These are phyloP conservation scores for Antechinus flavipes DNA, from an alignment of 2,113 vertebrate genomes.

Conservation along the genomic window DNA sequence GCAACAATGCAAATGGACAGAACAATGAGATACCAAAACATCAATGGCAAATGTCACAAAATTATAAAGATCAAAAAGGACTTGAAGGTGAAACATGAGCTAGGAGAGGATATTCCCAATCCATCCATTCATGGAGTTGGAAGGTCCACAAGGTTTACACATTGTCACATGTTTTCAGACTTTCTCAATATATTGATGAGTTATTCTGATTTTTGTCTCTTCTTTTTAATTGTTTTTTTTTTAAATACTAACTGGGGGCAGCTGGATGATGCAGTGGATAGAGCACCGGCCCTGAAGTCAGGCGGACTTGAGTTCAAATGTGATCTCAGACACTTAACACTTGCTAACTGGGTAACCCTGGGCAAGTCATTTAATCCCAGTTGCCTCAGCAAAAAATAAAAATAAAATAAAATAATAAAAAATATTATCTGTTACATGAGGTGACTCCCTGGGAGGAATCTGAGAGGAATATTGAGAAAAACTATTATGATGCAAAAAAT, in stretches of 20 bases:
- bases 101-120: not conserved
- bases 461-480: not conserved
- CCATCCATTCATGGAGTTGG: not conserved
- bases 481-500: too few relatives aligned
- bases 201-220: not conserved
- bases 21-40: not conserved
- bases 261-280: too few relatives aligned
- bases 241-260: not conserved
- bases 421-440: not conserved
- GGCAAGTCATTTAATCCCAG: too few relatives aligned
- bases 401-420: not conserved
- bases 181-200: not conserved
- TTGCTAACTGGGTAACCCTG: too few relatives aligned
- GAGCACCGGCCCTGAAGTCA: too few relatives aligned
- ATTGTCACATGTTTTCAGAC: too few relatives aligned
- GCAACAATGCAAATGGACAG: not conserved
- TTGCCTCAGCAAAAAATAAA: too few relatives aligned
- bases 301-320: too few relatives aligned
- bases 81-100: not conserved
- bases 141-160: not conserved
- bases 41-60: not conserved
- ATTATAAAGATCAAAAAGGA: not conserved
- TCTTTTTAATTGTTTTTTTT: not conserved
- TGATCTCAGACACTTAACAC: too few relatives aligned
- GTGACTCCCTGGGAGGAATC: too few relatives aligned